Evolutionary conservation across 2,888 invertebrate species (phyloP), one percentile per base, ranked within the genome.

Genomic region (Lithophane semibrunnea): DNA sequence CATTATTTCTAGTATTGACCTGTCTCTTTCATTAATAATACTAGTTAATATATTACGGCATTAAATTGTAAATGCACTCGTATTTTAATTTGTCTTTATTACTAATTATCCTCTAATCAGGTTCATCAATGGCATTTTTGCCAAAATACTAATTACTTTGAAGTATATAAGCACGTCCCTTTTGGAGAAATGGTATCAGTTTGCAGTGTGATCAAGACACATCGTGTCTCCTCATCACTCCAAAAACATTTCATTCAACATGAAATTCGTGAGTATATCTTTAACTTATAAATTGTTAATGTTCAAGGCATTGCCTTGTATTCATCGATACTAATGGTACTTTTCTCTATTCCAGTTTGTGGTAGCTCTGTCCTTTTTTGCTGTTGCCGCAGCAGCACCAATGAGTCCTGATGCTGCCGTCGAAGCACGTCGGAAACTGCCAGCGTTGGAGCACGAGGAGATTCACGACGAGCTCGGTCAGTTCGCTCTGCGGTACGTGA

Each of bases 401-500:
- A 9, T 54, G 0, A 85, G 65, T 58, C 76, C 75, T 18, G 83
- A 85, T 13, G 83, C 84, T 18, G 85, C 75, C 18, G 77, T 69
- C 1, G 80, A 88, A n/a, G 88, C 86, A 0, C 87, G 84, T 21
- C 90, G 92, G 56, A 82, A 79, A 4, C 86, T 90, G 37, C 93
- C 91, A 44, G 94, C 92, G 0, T 80, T 93, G 1, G 88, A 90
- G 12, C 93, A 92, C 73, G 90, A 92, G 66, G 93, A 93, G 76
- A 79, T 91, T n/a, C 93, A 92, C 65, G 92, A 92, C 73, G 91
- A 92, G 75, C 88, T 88, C 52, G 94, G 94, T 8, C 93, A 94
- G 83, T 94, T 93, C 83, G 88, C 90, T 5, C 88, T 94, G 3
- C 90, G 92, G 21, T 94, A 94, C 90, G 90, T 93, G 74, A 94